These are phyloP conservation scores for Andrena hattorfiana DNA, from an alignment of 2,888 invertebrate genomes.

Conservation along the genomic window DNA sequence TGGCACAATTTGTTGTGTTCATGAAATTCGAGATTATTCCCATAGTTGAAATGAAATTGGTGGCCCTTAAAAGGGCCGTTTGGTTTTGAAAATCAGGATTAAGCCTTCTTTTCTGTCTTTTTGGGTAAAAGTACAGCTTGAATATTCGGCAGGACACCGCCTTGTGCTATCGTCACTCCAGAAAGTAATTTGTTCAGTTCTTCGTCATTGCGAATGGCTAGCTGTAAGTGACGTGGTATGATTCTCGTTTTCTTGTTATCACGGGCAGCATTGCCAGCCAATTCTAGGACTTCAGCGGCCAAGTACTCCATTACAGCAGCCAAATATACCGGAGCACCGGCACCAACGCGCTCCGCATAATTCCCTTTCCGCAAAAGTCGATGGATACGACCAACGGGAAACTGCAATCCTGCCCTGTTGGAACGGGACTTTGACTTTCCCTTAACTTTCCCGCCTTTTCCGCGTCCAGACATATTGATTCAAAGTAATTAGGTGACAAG, in stretches of 20 bases:
- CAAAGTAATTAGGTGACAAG: neutral
- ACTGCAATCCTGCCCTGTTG: conserved; percentile 86
- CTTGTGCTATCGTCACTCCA: conserved; percentile 93
- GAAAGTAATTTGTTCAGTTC: conserved; percentile 91
- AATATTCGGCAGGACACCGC: conserved; percentile 93
- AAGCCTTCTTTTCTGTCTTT: conserved; percentile 67
- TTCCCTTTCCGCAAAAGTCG: conserved; percentile 88
- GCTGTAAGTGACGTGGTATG: conserved; percentile 83
- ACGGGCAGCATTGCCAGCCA: conserved; percentile 89
- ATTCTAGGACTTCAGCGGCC: conserved; percentile 90
- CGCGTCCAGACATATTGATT: conserved; percentile 76
- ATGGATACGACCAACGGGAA: conserved; percentile 88
- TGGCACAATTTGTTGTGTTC: neutral
- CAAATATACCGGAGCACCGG: conserved; percentile 86
- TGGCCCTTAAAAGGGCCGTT: conserved; percentile 72
- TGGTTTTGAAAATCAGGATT: conserved; percentile 11
- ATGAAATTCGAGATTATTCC: conserved; percentile 25
- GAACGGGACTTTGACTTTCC: conserved; percentile 85
- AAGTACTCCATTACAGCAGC: conserved; percentile 89
- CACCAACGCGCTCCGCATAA: conserved; percentile 87
- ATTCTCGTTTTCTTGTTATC: conserved; percentile 89
- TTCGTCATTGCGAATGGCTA: conserved; percentile 93
- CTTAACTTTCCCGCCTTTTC: conserved; percentile 79
- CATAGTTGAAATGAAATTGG: conserved; percentile 19
- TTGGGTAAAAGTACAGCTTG: conserved; percentile 86